phyloP scores from a whole-genome alignment of 2,797 vertebrate species.

The Urophycis tenuis region DNA sequence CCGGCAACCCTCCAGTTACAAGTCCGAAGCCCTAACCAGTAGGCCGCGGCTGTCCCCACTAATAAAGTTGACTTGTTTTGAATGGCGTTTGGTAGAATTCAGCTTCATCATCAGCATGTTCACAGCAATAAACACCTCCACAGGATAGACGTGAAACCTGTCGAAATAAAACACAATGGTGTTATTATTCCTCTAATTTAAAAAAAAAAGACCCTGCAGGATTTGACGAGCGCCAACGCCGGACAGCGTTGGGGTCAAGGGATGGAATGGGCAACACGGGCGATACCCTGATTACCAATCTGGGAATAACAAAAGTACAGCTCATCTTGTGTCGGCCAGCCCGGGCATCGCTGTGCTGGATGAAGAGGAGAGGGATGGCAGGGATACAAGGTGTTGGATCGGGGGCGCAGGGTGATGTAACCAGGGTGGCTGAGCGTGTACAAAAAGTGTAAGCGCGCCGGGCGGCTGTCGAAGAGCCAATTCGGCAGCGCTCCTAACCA shows the following conservation, averaged over 20 bases:
- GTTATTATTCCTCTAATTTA: not conserved
- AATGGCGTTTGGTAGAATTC: not conserved
- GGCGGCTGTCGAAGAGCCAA: conserved; percentile 31
- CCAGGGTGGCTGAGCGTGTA: conserved; percentile 44
- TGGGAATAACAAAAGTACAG: not conserved
- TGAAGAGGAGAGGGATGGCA: conserved; percentile 38
- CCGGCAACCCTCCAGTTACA: too few relatives aligned
- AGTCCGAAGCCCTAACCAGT: too few relatives aligned
- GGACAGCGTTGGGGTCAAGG: conserved; percentile 35
- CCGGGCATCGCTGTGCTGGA: conserved; percentile 52
- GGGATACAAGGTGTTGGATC: conserved; percentile 28
- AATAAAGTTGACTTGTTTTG: not conserved
- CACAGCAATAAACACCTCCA: conserved; percentile 19
- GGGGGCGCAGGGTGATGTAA: conserved; percentile 33
- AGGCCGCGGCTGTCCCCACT: too few relatives aligned
- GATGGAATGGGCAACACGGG: conserved; percentile 45
- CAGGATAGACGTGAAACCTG: conserved; percentile 46
- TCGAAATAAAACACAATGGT: conserved; percentile 18
- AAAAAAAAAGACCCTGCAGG: not conserved
- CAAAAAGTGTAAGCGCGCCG: conserved; percentile 19
- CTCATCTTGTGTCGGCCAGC: not conserved
- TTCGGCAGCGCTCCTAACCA: conserved; percentile 23
- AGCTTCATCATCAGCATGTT: not conserved
- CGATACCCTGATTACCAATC: not conserved
- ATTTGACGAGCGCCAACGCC: not conserved